Conservation (phyloP, 2,888 invertebrate species). For the Lycophotia porphyrea region DNA sequence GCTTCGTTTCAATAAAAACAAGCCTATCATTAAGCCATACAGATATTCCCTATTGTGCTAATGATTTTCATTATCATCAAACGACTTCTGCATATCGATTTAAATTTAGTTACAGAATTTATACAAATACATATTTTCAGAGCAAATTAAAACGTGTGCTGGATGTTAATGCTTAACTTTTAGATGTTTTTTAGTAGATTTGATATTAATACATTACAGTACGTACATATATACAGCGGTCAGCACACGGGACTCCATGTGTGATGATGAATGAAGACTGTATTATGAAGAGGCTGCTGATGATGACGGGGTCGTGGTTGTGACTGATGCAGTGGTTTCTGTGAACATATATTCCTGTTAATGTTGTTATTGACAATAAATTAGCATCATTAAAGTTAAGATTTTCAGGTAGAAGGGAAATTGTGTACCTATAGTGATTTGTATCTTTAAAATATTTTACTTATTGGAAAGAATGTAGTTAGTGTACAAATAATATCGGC, state of each 20-base stretch:
- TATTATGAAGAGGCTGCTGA: not conserved
- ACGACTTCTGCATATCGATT: not conserved
- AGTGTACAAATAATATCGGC: no score
- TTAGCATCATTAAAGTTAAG: not conserved
- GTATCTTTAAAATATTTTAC: not conserved
- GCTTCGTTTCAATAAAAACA: not conserved
- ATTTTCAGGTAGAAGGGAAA: not conserved
- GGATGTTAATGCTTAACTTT: not conserved
- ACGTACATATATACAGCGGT: constrained; percentile 26
- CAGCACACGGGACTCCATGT: not conserved
- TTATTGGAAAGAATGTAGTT: not conserved
- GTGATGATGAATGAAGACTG: not conserved
- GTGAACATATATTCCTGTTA: not conserved
- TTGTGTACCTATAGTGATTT: not conserved
- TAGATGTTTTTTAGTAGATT: not conserved
- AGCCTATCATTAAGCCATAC: not conserved
- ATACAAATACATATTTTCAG: not conserved
- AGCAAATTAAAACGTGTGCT: not conserved
- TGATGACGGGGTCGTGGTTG: not conserved
- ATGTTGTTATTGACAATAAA: not conserved
- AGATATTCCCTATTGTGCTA: not conserved
- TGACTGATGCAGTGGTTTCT: constrained; percentile 6
- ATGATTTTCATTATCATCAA: not conserved
- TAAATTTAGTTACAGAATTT: constrained; percentile 9
- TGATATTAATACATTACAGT: not conserved